Percentiles rank a stretch among this genome's conserved stretches.
These are phyloP conservation scores for Herpetotheres cachinnans DNA, from an alignment of 2,113 vertebrate species.

Conservation along the genomic window DNA sequence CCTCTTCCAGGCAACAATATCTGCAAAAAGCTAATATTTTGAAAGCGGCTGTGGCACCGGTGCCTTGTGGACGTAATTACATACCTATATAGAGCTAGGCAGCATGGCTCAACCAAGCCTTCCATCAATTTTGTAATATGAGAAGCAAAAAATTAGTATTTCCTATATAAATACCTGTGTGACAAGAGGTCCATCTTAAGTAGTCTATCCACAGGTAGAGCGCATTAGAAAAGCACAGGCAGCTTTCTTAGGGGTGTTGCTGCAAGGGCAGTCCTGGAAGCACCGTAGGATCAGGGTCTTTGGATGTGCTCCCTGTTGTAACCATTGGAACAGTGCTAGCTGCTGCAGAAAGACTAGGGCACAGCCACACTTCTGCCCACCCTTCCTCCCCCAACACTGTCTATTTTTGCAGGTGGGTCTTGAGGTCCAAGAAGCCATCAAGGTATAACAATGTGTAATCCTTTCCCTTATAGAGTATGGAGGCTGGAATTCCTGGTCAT, in stretches of 20 bases:
- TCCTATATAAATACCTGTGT: neutral
- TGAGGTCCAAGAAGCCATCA: neutral
- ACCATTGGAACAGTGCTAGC: too few relatives aligned
- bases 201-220: neutral
- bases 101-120: neutral
- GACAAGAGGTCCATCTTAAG: neutral
- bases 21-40: neutral
- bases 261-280: neutral
- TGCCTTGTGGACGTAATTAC: neutral
- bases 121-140: rapidly evolving
- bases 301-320: neutral
- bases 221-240: neutral
- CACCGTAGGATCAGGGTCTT: neutral
- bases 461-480: neutral
- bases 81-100: rapidly evolving
- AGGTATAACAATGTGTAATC: rapidly evolving
- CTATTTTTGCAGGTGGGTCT: neutral
- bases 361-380: neutral
- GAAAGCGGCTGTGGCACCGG: neutral
- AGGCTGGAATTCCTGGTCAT: neutral
- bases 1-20: neutral
- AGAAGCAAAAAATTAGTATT: neutral
- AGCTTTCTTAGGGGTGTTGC: neutral
- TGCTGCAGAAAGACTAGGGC: neutral
- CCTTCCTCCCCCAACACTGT: rapidly evolving